Conservation (phyloP, 2,113 vertebrate species). For the Gulo gulo region DNA sequence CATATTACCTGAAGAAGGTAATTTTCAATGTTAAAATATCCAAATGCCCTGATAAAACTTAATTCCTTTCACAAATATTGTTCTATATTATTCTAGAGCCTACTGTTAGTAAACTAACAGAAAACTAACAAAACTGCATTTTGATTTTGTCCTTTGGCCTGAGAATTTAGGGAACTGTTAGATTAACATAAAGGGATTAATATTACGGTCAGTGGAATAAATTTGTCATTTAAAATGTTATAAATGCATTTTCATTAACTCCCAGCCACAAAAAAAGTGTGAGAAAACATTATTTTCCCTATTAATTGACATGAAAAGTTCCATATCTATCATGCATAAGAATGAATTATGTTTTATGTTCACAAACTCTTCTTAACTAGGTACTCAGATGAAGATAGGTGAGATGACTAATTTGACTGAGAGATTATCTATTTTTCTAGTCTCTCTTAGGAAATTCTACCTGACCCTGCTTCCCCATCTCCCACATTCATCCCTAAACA, state of each 20-base stretch:
- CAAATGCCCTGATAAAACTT: background rate
- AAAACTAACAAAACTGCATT: background rate
- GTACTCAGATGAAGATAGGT: background rate
- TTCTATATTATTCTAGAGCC: background rate
- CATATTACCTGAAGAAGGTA: background rate
- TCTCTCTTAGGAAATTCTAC: background rate
- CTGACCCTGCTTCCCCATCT: background rate
- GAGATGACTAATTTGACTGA: background rate
- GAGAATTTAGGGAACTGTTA: background rate
- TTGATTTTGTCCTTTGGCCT: background rate
- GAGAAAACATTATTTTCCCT: background rate
- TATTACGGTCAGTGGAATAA: background rate
- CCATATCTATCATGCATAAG: background rate
- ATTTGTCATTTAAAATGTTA: background rate
- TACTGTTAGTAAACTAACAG: background rate
- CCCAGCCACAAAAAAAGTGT: background rate
- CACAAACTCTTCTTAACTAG: background rate
- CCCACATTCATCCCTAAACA: background rate
- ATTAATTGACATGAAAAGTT: conserved; percentile 5
- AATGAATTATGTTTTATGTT: conserved; percentile 11
- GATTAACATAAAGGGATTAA: background rate
- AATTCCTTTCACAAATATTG: background rate
- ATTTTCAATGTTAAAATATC: conserved; percentile 1
- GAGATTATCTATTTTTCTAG: background rate
- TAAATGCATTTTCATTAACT: conserved; percentile 5